Evolutionary conservation across 2,797 vertebrate genomes (phyloP).

Genomic region (Spondyliosoma cantharus): DNA sequence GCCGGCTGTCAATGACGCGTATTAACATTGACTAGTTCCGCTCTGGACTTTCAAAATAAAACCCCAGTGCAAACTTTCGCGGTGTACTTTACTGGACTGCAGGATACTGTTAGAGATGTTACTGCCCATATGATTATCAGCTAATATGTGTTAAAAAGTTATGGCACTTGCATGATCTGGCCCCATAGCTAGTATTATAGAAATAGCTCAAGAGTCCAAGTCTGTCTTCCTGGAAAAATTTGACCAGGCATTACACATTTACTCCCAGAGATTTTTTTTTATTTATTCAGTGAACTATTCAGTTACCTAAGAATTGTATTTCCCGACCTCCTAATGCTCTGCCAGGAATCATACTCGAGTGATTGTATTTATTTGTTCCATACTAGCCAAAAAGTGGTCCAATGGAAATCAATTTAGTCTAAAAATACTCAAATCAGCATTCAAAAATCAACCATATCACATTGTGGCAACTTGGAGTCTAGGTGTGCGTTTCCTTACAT

Average conservation of each 20-base stretch:
- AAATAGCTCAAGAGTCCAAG: neutral
- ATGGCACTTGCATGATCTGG: neutral
- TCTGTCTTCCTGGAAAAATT: no score
- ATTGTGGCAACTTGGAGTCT: neutral
- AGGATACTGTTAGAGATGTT: neutral
- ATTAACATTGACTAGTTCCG: fast-evolving
- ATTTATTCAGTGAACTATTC: neutral
- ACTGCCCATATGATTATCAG: neutral
- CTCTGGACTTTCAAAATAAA: constrained; percentile 58
- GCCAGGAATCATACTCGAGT: neutral
- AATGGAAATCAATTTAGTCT: neutral
- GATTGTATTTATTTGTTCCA: neutral
- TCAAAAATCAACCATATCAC: neutral
- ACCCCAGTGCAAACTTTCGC: fast-evolving
- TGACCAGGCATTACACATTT: neutral
- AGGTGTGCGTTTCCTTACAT: no score
- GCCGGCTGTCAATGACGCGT: constrained; percentile 53
- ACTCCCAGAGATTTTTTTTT: neutral
- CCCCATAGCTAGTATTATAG: neutral
- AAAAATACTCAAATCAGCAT: no score
- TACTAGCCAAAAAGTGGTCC: neutral
- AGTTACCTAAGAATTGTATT: neutral
- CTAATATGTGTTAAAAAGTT: neutral
- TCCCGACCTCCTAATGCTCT: neutral
- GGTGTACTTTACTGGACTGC: no score